phyloP scores from a whole-genome alignment of 2,888 invertebrate species.

The Cephus spinipes region DNA sequence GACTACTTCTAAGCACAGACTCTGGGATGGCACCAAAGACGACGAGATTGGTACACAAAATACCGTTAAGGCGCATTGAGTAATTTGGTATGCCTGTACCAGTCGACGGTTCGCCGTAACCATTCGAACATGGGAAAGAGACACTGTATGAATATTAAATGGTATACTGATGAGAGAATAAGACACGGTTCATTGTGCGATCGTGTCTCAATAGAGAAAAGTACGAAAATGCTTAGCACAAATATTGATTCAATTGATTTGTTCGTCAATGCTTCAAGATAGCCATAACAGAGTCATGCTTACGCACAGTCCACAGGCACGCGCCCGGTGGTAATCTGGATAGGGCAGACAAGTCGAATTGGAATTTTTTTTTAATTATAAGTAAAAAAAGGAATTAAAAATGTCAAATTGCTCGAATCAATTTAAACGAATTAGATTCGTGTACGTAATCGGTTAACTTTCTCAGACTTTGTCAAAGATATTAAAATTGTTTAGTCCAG shows the following conservation, averaged over 20 bases:
- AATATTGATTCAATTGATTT: neutral
- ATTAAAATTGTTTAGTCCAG: neutral
- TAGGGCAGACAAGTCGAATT: neutral
- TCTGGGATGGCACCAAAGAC: neutral
- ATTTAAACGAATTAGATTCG: neutral
- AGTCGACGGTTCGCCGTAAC: neutral
- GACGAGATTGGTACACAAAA: slow-evolving; percentile 14
- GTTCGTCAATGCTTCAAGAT: neutral
- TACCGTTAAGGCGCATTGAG: slow-evolving; percentile 19
- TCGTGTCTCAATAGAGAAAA: neutral
- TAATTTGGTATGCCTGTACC: slow-evolving; percentile 13
- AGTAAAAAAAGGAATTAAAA: neutral
- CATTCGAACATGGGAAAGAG: neutral
- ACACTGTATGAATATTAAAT: slow-evolving; percentile 1
- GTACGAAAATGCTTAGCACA: no score
- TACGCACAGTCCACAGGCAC: neutral
- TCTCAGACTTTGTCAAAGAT: neutral
- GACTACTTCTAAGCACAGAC: neutral
- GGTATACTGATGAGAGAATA: neutral
- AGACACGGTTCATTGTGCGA: neutral
- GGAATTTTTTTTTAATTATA: neutral
- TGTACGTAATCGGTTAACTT: neutral
- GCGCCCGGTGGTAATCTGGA: neutral
- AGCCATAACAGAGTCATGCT: neutral
- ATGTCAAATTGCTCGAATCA: neutral